phyloP scores from a whole-genome alignment of 2,113 vertebrate species.

The Anhinga anhinga region DNA sequence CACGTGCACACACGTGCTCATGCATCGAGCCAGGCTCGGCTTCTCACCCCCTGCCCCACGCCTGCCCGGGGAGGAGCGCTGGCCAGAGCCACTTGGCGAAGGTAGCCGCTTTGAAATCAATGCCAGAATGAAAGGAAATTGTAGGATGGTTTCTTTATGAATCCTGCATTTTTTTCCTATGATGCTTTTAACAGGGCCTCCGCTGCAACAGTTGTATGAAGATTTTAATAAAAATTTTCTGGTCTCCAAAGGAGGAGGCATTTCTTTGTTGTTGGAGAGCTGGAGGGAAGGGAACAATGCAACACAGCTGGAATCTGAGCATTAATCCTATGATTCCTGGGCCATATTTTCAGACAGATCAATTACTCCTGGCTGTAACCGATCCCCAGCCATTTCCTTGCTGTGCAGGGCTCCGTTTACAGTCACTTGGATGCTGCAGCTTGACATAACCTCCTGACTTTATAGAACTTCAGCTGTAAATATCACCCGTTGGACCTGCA shows the following conservation, averaged over 20 bases:
- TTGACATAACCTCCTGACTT: constrained; percentile 61
- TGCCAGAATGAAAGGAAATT: constrained; percentile 75
- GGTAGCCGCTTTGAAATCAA: constrained; percentile 73
- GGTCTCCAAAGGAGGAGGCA: constrained; percentile 74
- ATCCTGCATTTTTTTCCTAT: constrained; percentile 54
- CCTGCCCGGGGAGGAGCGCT: constrained; percentile 20
- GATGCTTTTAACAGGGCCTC: constrained; percentile 69
- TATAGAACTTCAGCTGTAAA: constrained; percentile 53
- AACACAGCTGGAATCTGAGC: constrained; percentile 71
- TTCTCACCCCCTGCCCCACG: background rate
- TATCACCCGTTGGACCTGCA: constrained; percentile 2
- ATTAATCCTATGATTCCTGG: constrained; percentile 72
- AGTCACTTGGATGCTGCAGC: constrained; percentile 54
- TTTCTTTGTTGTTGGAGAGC: constrained; percentile 77
- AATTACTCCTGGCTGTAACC: constrained; percentile 75
- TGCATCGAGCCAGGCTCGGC: background rate
- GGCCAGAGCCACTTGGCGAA: constrained; percentile 46
- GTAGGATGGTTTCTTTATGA: constrained; percentile 72
- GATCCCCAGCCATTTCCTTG: constrained; percentile 66
- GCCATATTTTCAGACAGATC: constrained; percentile 76
- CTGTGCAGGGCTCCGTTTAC: constrained; percentile 43
- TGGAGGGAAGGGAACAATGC: constrained; percentile 73
- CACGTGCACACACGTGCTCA: background rate
- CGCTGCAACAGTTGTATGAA: constrained; percentile 70
- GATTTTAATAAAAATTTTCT: constrained; percentile 79